Conservation (phyloP, 37 sponge, comb jelly and placozoan species). For the Oopsacas minuta region DNA sequence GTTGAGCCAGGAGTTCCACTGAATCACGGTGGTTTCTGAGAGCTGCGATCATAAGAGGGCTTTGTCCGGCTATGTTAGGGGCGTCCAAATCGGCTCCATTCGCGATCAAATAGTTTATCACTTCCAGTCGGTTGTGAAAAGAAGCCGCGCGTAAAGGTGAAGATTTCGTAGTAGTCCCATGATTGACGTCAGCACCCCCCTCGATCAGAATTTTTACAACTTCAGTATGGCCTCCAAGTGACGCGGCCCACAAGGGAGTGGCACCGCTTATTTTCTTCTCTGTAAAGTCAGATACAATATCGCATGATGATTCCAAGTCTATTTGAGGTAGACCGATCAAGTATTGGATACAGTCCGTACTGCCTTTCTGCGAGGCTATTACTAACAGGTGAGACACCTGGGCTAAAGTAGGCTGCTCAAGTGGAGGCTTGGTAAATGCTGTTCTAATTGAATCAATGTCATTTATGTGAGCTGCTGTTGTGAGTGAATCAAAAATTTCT, state of each 20-base stretch:
- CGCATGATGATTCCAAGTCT: not conserved
- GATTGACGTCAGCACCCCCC: slow-evolving; percentile 58
- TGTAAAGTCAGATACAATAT: slow-evolving; percentile 51
- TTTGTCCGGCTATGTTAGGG: slow-evolving; percentile 75
- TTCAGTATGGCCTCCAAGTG: slow-evolving; percentile 56
- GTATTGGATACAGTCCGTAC: not conserved
- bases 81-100: slow-evolving; percentile 67
- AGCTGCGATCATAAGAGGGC: slow-evolving; percentile 65
- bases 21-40: slow-evolving; percentile 54
- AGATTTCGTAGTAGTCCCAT: slow-evolving; percentile 59
- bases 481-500: not conserved
- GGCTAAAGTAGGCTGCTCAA: not conserved
- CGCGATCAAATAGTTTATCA: slow-evolving; percentile 41
- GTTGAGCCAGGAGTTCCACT: slow-evolving; percentile 37
- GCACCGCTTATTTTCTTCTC: slow-evolving; percentile 69
- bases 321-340: not conserved
- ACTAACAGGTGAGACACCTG: not conserved
- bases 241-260: slow-evolving; percentile 78
- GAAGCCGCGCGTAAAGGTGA: slow-evolving; percentile 73
- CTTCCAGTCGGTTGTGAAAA: slow-evolving; percentile 60
- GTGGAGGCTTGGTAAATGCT: not conserved
- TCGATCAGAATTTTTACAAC: slow-evolving; percentile 47
- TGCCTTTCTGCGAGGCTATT: not conserved
- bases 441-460: not conserved
- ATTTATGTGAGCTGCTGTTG: not conserved